Base-by-base conservation (phyloP, 2,888 invertebrate genomes). In the Platycheirus albimanus region DNA sequence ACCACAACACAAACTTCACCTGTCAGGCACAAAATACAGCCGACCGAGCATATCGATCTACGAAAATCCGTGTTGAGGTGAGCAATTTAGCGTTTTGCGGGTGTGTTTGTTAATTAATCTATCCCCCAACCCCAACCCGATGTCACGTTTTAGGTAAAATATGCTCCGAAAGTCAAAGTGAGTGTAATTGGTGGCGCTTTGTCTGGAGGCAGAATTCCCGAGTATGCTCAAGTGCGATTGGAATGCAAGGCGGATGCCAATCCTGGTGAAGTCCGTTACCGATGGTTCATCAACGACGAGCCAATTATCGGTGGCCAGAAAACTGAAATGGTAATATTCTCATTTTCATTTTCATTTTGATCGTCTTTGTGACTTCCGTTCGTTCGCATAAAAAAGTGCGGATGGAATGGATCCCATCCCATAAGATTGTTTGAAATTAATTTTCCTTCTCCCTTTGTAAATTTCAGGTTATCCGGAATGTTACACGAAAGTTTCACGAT, bases 1-100 rank as follows among this genome's bases (percentile, higher is more conserved):
- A 98, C 89, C 96, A 98, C 91, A 97, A 97, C 89, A 96, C 96
- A 85, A 96, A 95, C 7, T 96, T 98, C 88, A 96, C 96, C 15
- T 98, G 98, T 90, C 97, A 97, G 92, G 97, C 96, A 67, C 96
- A 96, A 91, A 98, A 98, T 90, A 95, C 96, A 17, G 98, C 98
- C 5, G 96, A 98, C 89, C 93, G 96, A 86, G 95, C 96, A 7
- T 97, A 97, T 88, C 94, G 95, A 90, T 94, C 95, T 77, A 95
- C 95, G 15, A 94, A 94, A 89, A 93, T 98, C 70, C 95, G 94
- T 87, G 91, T 98, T 64, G 95, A 97, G 93, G 96, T 95, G 88
- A 92, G 92, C 89, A 64, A 33, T 61, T 66, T 49, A 45, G 43
- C 10, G 36, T 51, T 28, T 51, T 15, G 15, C 13, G 56, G 17